Conservation (phyloP, 2,888 invertebrate genomes). For the Cecidostiba fungosa region DNA sequence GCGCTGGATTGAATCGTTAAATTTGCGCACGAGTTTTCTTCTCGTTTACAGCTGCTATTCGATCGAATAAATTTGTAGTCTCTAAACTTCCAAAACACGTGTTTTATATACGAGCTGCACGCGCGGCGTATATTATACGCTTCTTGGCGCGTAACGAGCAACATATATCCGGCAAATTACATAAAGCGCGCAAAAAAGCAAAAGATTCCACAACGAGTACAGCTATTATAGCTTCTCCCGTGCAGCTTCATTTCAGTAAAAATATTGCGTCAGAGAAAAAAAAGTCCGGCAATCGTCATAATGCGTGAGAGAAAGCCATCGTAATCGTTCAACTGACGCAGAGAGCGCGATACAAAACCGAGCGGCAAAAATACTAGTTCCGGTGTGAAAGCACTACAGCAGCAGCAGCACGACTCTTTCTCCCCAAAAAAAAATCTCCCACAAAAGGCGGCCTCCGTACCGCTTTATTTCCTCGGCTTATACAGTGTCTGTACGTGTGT, state of each 20-base stretch:
- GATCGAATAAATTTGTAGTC: not conserved
- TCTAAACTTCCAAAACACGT: not conserved
- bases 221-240: not conserved
- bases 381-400: slow-evolving; percentile 1
- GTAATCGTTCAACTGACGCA: not conserved
- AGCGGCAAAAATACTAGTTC: not conserved
- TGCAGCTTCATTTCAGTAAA: not conserved
- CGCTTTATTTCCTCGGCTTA: slow-evolving; percentile 45
- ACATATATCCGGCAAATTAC: slow-evolving; percentile 20
- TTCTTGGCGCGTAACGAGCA: not conserved
- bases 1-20: slow-evolving; percentile 35
- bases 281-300: not conserved
- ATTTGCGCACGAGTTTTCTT: not conserved
- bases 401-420: not conserved
- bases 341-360: not conserved
- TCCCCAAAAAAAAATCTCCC: not conserved
- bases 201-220: not conserved
- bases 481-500: not conserved
- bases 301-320: slow-evolving; percentile 19
- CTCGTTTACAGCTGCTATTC: not conserved
- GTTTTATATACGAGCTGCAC: not conserved
- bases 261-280: not conserved
- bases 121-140: no score
- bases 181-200: slow-evolving; percentile 4
- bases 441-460: not conserved